Conservation (phyloP, 2,113 vertebrate genomes). For the Nesogale talazaci region DNA sequence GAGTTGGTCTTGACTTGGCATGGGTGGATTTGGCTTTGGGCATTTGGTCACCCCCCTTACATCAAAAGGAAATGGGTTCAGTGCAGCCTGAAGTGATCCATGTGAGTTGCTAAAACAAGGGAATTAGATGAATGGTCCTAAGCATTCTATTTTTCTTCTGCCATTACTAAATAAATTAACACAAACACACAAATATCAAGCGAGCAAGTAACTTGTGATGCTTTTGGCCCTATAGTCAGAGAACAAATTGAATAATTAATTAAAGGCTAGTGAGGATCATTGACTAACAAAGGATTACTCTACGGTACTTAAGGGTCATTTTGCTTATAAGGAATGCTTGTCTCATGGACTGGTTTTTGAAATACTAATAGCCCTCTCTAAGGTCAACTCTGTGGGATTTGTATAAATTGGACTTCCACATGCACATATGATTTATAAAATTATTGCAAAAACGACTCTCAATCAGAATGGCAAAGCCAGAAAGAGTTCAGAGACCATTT, state of each 20-base stretch:
- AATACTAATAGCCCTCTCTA: background rate
- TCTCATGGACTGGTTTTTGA: background rate
- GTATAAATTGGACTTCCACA: background rate
- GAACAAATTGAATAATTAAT: constrained; percentile 11
- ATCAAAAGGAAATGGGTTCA: background rate
- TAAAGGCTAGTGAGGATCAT: background rate
- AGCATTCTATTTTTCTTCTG: background rate
- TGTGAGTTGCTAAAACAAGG: background rate
- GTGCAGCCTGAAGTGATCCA: background rate
- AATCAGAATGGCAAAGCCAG: background rate
- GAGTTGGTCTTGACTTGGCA: too few relatives aligned
- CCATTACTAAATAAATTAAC: background rate
- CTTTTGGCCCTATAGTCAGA: background rate
- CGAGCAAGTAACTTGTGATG: background rate
- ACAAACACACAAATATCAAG: background rate
- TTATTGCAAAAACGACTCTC: background rate
- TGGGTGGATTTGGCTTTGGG: too few relatives aligned
- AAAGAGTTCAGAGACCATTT: background rate
- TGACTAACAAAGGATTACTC: background rate
- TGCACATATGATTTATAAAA: background rate
- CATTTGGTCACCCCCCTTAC: background rate
- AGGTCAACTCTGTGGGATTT: background rate
- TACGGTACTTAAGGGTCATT: background rate
- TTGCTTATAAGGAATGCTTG: background rate
- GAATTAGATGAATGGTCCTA: background rate